phyloP scores from a whole-genome alignment of 2,797 vertebrate genomes.

The Xyrichtys novacula region DNA sequence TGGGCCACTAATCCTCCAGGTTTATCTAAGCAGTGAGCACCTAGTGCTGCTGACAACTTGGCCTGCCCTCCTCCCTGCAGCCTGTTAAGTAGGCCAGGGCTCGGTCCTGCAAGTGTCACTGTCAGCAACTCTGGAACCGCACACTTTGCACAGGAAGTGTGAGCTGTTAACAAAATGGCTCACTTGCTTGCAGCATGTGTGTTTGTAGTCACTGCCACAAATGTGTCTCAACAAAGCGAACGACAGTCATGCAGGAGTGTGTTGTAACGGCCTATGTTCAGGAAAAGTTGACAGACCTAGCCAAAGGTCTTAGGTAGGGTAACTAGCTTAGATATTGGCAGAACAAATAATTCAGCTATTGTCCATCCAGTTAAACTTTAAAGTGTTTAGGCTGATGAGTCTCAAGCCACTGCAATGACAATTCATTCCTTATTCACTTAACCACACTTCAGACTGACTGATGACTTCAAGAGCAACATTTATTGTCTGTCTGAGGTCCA shows the following conservation, averaged over 20 bases:
- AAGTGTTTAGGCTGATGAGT: slow-evolving; percentile 73
- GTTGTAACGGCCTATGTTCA: slow-evolving; percentile 56
- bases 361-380: slow-evolving; percentile 69
- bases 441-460: slow-evolving; percentile 45
- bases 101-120: slow-evolving; percentile 81
- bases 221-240: slow-evolving; percentile 68
- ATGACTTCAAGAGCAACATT: slow-evolving; percentile 48
- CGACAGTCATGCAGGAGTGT: slow-evolving; percentile 57
- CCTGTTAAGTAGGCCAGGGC: slow-evolving; percentile 86
- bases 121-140: slow-evolving; percentile 85
- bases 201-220: slow-evolving; percentile 53
- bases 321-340: slow-evolving; percentile 68
- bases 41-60: slow-evolving; percentile 85
- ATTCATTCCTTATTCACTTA: slow-evolving; percentile 62
- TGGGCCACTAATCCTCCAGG: slow-evolving; percentile 89
- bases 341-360: slow-evolving; percentile 70
- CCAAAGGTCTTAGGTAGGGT: slow-evolving; percentile 59
- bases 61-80: slow-evolving; percentile 79
- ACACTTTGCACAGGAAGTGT: slow-evolving; percentile 79
- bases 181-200: slow-evolving; percentile 55
- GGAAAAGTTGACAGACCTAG: slow-evolving; percentile 55
- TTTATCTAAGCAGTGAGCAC: slow-evolving; percentile 88
- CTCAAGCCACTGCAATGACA: slow-evolving; percentile 58
- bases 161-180: slow-evolving; percentile 78
- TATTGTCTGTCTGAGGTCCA: slow-evolving; percentile 44